phyloP scores from a whole-genome alignment of 2,888 invertebrate genomes.

The Neuroscelio doddi region DNA sequence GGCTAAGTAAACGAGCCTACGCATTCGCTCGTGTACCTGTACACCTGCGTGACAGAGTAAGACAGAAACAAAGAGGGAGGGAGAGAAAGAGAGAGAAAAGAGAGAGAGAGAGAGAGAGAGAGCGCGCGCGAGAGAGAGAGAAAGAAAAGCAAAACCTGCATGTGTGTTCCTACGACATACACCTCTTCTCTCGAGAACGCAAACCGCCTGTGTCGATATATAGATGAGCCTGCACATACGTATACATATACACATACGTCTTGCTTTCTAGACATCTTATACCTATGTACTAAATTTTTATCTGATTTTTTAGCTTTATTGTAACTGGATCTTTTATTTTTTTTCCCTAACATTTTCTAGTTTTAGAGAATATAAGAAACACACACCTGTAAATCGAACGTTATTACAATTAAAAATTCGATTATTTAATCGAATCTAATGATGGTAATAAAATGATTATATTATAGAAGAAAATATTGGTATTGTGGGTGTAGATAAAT shows the following conservation, averaged over 20 bases:
- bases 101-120: slow-evolving; percentile 12
- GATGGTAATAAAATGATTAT: too few species aligned
- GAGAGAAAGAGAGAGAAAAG: slow-evolving; percentile 16
- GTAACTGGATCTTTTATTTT: slow-evolving; percentile 41
- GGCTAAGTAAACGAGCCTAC: slow-evolving; percentile 69
- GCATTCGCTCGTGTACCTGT: slow-evolving; percentile 56
- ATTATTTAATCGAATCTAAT: too few species aligned
- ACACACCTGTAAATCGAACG: too few species aligned
- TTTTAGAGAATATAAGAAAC: too few species aligned
- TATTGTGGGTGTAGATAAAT: too few species aligned
- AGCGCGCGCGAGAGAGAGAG: slow-evolving; percentile 22
- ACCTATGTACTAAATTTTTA: slow-evolving; percentile 34
- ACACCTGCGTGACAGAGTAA: slow-evolving; percentile 38
- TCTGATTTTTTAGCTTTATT: slow-evolving; percentile 39
- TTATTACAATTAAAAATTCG: too few species aligned
- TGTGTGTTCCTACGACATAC: slow-evolving; percentile 14
- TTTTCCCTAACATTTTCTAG: slow-evolving; percentile 16
- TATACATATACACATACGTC: neutral
- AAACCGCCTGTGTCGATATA: slow-evolving; percentile 38
- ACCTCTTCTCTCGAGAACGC: slow-evolving; percentile 48
- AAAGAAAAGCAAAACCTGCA: slow-evolving; percentile 5
- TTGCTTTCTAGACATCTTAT: too few species aligned
- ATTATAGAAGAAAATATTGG: too few species aligned
- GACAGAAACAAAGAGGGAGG: slow-evolving; percentile 17
- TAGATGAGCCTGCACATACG: slow-evolving; percentile 24